Conservation (phyloP, 2,888 invertebrate genomes). For the Drosophila affinis region DNA sequence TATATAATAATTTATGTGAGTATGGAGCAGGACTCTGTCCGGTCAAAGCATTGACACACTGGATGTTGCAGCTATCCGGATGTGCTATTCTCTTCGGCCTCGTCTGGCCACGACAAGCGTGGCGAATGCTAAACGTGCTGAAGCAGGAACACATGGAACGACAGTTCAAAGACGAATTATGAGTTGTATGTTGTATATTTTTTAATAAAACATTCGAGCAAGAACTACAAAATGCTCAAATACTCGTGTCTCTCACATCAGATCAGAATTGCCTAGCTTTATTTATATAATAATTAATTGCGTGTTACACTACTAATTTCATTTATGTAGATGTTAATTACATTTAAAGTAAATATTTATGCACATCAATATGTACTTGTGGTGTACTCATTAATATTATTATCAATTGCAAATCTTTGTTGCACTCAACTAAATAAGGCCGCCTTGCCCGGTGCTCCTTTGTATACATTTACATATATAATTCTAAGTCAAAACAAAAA, state of each 20-base stretch:
- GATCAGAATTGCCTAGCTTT: conserved; percentile 64
- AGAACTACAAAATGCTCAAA: conserved; percentile 44
- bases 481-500: conserved; percentile 18
- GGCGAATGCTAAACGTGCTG: conserved; percentile 55
- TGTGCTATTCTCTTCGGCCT: conserved; percentile 50
- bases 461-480: conserved; percentile 38
- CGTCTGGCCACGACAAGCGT: conserved; percentile 51
- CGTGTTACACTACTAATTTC: conserved; percentile 76
- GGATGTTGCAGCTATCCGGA: conserved; percentile 39
- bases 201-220: conserved; percentile 54
- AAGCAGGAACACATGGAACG: conserved; percentile 47
- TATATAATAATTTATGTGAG: conserved; percentile 55
- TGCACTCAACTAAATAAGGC: conserved; percentile 39
- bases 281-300: conserved; percentile 74
- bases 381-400: conserved; percentile 54
- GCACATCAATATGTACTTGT: conserved; percentile 45
- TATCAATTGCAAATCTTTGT: conserved; percentile 65
- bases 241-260: conserved; percentile 50
- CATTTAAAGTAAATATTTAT: conserved; percentile 73
- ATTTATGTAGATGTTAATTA: conserved; percentile 61
- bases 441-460: conserved; percentile 13
- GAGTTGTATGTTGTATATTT: conserved; percentile 48
- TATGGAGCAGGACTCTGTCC: background rate
- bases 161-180: conserved; percentile 52
- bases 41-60: background rate